A percentile compares a stretch with the other conserved stretches of the same genome.
phyloP scores from a whole-genome alignment of 2,113 vertebrate genomes.

The Microcebus murinus region DNA sequence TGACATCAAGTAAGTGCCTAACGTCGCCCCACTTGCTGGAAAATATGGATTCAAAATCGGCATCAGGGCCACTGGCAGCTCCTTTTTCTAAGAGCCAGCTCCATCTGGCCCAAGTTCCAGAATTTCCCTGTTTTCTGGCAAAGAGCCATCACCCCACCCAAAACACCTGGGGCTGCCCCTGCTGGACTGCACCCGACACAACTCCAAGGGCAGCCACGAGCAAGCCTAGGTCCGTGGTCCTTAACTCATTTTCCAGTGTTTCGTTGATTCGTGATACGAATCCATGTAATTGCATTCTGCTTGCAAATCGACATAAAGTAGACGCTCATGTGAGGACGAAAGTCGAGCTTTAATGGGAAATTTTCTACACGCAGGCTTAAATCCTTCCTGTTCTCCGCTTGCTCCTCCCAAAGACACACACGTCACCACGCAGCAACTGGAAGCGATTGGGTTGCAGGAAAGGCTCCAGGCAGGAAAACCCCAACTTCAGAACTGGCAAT shows the following conservation, averaged over 20 bases:
- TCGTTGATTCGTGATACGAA: background rate
- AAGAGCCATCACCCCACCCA: background rate
- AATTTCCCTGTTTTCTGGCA: background rate
- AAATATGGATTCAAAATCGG: background rate
- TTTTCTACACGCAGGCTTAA: background rate
- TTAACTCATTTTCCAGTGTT: background rate
- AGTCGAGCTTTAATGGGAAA: background rate
- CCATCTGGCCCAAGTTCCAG: background rate
- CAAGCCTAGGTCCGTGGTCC: rapidly evolving
- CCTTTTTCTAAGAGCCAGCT: background rate
- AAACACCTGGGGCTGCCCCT: too few species aligned
- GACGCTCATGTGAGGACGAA: rapidly evolving
- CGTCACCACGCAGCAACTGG: rapidly evolving
- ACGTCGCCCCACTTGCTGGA: too few species aligned
- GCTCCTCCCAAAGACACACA: background rate
- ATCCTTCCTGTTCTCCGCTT: background rate
- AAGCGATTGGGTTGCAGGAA: background rate
- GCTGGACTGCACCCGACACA: too few species aligned
- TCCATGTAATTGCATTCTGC: background rate
- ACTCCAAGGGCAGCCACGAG: rapidly evolving
- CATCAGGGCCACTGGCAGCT: rapidly evolving
- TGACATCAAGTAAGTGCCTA: rapidly evolving
- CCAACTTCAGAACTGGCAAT: background rate
- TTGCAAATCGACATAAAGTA: too few species aligned
- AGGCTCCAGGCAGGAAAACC: background rate